Conservation (phyloP, 2,113 vertebrate genomes). For the Corynorhinus townsendii region DNA sequence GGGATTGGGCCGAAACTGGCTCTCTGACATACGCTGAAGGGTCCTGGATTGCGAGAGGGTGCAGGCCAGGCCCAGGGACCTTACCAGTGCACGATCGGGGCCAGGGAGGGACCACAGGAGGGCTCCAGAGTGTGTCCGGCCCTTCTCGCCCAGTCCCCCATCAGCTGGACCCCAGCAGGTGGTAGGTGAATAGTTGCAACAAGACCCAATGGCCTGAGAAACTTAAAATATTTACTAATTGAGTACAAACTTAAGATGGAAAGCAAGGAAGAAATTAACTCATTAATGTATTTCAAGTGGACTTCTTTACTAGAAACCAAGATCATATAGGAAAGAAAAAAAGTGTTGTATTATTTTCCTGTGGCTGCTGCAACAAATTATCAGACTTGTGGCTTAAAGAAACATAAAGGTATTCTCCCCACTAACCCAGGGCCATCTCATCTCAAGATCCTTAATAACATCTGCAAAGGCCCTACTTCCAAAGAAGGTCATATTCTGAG, state of each 20-base stretch:
- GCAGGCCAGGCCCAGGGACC: too few relatives aligned
- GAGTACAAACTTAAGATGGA: not conserved
- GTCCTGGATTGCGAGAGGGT: too few relatives aligned
- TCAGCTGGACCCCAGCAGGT: not conserved
- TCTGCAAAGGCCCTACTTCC: not conserved
- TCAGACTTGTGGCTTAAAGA: not conserved
- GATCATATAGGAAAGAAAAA: not conserved
- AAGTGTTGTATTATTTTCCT: not conserved
- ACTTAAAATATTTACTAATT: not conserved
- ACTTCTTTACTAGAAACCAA: not conserved
- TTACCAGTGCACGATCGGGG: too few relatives aligned
- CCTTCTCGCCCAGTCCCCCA: too few relatives aligned
- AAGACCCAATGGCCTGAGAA: not conserved
- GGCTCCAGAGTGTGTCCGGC: too few relatives aligned
- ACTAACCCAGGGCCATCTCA: not conserved
- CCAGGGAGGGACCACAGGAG: too few relatives aligned
- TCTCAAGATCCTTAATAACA: not conserved
- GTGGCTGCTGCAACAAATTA: not conserved
- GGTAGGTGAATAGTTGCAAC: not conserved
- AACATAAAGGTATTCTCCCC: not conserved
- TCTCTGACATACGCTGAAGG: too few relatives aligned
- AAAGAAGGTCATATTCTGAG: not conserved
- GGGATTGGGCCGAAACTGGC: too few relatives aligned
- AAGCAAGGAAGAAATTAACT: not conserved
- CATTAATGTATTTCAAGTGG: not conserved